A percentile compares a stretch with the other conserved stretches of the same genome.
Evolutionary conservation across 23 tunicate species (phyloP).

Genomic region (Aplidium turbinatum): DNA sequence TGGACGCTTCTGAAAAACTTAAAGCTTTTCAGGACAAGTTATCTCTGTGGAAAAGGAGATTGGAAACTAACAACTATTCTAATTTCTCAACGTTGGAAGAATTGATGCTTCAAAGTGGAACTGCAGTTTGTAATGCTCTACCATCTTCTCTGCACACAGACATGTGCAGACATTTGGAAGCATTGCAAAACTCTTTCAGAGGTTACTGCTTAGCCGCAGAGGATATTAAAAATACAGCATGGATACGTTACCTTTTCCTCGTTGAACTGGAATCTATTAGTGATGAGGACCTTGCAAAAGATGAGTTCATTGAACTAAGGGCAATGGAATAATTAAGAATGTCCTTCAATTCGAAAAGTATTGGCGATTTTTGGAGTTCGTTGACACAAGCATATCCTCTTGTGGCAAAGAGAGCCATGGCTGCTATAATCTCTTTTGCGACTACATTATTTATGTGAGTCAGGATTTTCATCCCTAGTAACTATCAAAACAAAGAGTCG

Average conservation of each 20-base stretch:
- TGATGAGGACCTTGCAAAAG: constrained; percentile 53
- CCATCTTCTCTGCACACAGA: constrained; percentile 26
- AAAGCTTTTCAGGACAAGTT: constrained; percentile 50
- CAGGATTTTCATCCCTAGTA: constrained; percentile 41
- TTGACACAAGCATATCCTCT: constrained; percentile 51
- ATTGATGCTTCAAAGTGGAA: constrained; percentile 12
- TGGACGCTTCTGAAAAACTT: constrained; percentile 33
- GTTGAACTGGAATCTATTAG: constrained; percentile 27
- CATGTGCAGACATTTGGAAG: constrained; percentile 26
- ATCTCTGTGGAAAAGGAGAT: constrained; percentile 45
- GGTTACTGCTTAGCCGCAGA: constrained; percentile 24
- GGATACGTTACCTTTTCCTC: constrained; percentile 27
- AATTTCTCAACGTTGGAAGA: constrained; percentile 43
- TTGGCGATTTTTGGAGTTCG: constrained; percentile 38
- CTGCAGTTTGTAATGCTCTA: constrained; percentile 8
- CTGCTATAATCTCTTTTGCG: constrained; percentile 42
- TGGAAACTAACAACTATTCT: constrained; percentile 32
- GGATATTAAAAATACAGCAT: constrained; percentile 16
- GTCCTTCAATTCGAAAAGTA: constrained; percentile 30
- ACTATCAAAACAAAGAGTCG: too few species aligned
- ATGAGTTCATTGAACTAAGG: constrained; percentile 43
- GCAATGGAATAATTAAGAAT: constrained; percentile 35
- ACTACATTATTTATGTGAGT: constrained; percentile 46
- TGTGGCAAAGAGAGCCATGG: constrained; percentile 44
- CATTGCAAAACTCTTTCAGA: constrained; percentile 19